Percentiles rank a stretch among this genome's conserved stretches.
Conservation (phyloP, 2,888 invertebrate genomes). For the Aporophyla nigra region DNA sequence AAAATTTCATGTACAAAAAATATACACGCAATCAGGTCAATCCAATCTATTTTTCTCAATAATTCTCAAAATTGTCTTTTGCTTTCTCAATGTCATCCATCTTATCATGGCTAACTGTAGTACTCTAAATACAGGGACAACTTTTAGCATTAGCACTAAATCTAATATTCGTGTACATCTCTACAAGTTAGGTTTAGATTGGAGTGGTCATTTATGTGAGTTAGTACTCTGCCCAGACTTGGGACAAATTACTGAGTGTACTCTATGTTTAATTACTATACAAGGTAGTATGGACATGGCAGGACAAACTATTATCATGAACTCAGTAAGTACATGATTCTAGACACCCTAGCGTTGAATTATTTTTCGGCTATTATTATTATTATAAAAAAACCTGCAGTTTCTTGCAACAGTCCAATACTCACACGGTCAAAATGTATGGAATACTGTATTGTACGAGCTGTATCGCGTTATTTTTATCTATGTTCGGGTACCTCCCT, state of each 20-base stretch:
- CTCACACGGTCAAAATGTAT: too few species aligned
- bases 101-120: not conserved
- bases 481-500: too few species aligned
- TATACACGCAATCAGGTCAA: too few species aligned
- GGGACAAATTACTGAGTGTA: slow-evolving; percentile 21
- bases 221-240: slow-evolving; percentile 2
- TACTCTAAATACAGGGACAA: slow-evolving; percentile 12
- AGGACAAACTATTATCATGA: too few species aligned
- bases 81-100: not conserved
- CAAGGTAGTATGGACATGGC: too few species aligned
- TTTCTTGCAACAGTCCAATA: too few species aligned
- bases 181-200: slow-evolving; percentile 31
- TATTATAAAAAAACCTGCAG: too few species aligned
- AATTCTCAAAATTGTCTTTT: not conserved
- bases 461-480: not conserved
- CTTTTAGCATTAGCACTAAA: slow-evolving; percentile 48
- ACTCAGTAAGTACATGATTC: too few species aligned
- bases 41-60: too few species aligned
- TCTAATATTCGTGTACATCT: slow-evolving; percentile 46
- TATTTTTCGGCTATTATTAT: too few species aligned
- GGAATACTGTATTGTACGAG: not conserved
- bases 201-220: slow-evolving; percentile 45
- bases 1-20: too few species aligned
- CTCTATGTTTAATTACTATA: not conserved
- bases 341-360: too few species aligned